Evolutionary conservation across 2,888 invertebrate species (phyloP).

Genomic region (Chymomyza amoena): DNA sequence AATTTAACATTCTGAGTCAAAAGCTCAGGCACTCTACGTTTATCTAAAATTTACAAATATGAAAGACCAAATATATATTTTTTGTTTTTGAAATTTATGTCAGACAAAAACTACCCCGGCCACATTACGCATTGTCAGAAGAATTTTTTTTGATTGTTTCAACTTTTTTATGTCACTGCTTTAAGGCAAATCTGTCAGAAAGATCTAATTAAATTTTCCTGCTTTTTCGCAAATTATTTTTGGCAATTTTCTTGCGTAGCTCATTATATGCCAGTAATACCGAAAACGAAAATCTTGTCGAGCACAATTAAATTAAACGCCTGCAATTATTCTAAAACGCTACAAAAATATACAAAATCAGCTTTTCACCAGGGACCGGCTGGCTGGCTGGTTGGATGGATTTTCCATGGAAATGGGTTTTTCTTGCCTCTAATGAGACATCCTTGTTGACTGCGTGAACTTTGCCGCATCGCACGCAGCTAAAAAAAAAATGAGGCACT

Average conservation of each 20-base stretch:
- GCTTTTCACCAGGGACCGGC: constrained; percentile 16
- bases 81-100: no score
- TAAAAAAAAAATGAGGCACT: constrained; percentile 21
- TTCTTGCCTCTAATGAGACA: constrained; percentile 48
- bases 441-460: constrained; percentile 36
- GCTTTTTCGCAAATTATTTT: constrained; percentile 56
- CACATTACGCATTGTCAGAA: constrained; percentile 23
- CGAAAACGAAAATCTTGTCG: constrained; percentile 49
- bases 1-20: no score
- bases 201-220: constrained; percentile 66
- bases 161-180: constrained; percentile 5
- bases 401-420: background rate
- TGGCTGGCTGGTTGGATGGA: background rate
- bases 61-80: no score
- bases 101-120: no score
- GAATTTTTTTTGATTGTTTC: constrained; percentile 30
- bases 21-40: no score
- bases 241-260: constrained; percentile 2
- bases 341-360: constrained; percentile 49
- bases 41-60: no score
- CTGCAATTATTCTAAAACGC: constrained; percentile 69
- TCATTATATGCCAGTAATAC: constrained; percentile 6
- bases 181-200: constrained; percentile 29
- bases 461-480: constrained; percentile 37
- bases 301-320: constrained; percentile 72